A percentile compares a stretch with the other conserved stretches of the same genome.
Conservation (phyloP, 1,140 invertebrate species). For the Drosophila aff. region DNA sequence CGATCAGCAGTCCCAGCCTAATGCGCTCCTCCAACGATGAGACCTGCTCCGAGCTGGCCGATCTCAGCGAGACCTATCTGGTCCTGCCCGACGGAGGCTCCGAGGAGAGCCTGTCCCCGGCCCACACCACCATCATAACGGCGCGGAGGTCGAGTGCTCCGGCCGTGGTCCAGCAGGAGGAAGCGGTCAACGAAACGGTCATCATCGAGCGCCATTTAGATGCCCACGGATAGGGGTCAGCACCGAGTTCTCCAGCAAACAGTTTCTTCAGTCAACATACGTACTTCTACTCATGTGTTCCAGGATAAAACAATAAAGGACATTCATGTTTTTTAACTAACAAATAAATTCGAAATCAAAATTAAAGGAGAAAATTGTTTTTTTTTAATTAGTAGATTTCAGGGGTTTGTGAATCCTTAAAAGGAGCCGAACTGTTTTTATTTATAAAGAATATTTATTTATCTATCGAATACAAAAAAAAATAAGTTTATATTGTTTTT, state of each 20-base stretch:
- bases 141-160: conserved; percentile 64
- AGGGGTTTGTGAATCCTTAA: no score
- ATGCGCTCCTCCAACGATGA: conserved; percentile 75
- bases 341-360: conserved; percentile 19
- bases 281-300: conserved; percentile 52
- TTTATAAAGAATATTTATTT: background rate
- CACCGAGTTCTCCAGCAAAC: conserved; percentile 46
- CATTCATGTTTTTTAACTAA: conserved; percentile 33
- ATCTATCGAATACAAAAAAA: background rate
- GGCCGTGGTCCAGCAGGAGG: conserved; percentile 34
- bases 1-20: conserved; percentile 83
- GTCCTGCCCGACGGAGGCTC: conserved; percentile 35
- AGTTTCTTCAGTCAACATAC: conserved; percentile 40
- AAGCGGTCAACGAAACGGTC: conserved; percentile 47
- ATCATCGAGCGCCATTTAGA: conserved; percentile 51
- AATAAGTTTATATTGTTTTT: background rate
- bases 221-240: conserved; percentile 26
- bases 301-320: conserved; percentile 25
- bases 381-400: background rate
- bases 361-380: no score
- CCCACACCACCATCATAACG: conserved; percentile 73
- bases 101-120: conserved; percentile 72
- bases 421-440: background rate
- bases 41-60: conserved; percentile 56
- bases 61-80: conserved; percentile 66